Evolutionary conservation across 2,113 vertebrate genomes (phyloP), one percentile per base, ranked within the genome.

Genomic region (Gila orcuttii): DNA sequence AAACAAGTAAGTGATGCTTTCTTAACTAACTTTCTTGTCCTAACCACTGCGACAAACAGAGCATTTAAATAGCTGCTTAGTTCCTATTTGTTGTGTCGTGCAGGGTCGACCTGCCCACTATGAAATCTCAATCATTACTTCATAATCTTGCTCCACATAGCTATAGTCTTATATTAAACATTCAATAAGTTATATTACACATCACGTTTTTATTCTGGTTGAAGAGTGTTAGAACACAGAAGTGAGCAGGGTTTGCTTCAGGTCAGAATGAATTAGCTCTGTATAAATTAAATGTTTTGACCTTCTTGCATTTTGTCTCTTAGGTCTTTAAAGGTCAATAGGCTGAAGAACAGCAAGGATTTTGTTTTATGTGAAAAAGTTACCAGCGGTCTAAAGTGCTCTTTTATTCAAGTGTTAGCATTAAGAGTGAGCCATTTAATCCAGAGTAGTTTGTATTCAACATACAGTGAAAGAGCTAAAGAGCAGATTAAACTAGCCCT

Each of bases 381-480:
- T 66, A 81, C 79, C 47, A 55, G 25, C 28, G 9, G 23, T 28
- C 79, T 69, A 82, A 82, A 82, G 28, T 52, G 64, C 62, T 28
- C 45, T 82, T 31, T 82, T 69, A n/a, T 82, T 82, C 28, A 69
- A 82, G 45, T 52, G 45, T 68, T 68, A 47, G 42, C 45, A 50
- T 69, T 82, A 69, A 82, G 45, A 2, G 6, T 6, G 47, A 82
- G 64, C 55, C 45, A 55, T 82, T 82, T 82, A 82, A 71, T 82
- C 64, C 64, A 36, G 45, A 73, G 66, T 11, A 73, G 21, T 6
- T 71, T 73, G 66, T 19, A 83, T 59, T 83, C 82, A 74, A 39
- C 31, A 57, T 39, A 83, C 50, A 39, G 64, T 83, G 42, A 90
- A 71, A 87, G 87, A 83, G 73, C 33, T 39, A 83, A 73, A 73